phyloP scores from a whole-genome alignment of 2,113 vertebrate genomes.

The Helogale parvula region DNA sequence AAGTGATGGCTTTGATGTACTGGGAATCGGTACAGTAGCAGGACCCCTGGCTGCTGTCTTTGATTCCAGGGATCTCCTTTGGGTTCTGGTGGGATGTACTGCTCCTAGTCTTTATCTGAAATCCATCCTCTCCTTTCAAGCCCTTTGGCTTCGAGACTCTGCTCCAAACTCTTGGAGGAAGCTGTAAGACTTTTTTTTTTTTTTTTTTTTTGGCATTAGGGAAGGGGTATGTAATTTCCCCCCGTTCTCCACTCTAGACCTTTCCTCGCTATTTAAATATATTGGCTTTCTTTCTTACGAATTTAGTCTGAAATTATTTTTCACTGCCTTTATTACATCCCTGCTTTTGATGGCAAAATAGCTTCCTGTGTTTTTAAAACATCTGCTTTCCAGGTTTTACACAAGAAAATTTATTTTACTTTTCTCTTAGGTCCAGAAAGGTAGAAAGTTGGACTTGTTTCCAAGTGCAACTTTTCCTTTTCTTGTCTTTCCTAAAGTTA shows the following conservation, averaged over 20 bases:
- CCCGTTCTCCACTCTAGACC: constrained; percentile 64
- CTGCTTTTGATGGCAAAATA: constrained; percentile 82
- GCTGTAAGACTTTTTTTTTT: constrained; percentile 60
- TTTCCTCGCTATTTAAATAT: constrained; percentile 75
- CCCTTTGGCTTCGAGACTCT: constrained; percentile 77
- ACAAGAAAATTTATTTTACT: constrained; percentile 78
- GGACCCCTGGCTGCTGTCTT: constrained; percentile 76
- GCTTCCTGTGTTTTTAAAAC: constrained; percentile 82
- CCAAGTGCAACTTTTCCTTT: constrained; percentile 82
- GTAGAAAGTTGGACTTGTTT: constrained; percentile 81
- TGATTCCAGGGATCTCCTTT: constrained; percentile 77
- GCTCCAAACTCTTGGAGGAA: constrained; percentile 80
- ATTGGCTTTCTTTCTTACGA: constrained; percentile 72
- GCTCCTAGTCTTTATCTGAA: constrained; percentile 80
- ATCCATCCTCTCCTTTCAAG: constrained; percentile 79
- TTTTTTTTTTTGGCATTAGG: constrained; percentile 67
- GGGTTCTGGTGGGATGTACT: constrained; percentile 76
- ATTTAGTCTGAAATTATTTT: constrained; percentile 81
- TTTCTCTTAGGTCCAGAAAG: constrained; percentile 72
- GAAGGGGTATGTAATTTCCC: constrained; percentile 66
- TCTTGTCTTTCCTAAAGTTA: constrained; percentile 84
- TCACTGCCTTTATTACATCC: constrained; percentile 79
- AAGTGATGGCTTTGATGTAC: constrained; percentile 79
- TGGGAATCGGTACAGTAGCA: constrained; percentile 73
- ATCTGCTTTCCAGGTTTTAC: constrained; percentile 82